A percentile compares a stretch with the other conserved stretches of the same genome.
These are phyloP conservation scores for Neosalanx taihuensis DNA, from an alignment of 2,797 vertebrate species.

Conservation along the genomic window DNA sequence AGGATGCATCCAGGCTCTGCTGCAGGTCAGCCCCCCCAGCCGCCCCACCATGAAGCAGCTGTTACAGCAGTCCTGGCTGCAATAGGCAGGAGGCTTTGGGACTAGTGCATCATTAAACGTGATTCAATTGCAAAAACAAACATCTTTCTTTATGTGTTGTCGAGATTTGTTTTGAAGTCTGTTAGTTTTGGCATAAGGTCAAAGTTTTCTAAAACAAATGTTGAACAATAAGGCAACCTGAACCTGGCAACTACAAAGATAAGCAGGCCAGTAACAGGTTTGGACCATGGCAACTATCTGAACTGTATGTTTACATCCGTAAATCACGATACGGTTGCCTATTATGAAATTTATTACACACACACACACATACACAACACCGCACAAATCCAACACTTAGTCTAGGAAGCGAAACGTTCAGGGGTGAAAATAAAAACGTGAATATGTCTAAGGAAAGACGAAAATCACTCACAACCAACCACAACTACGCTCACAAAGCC, in stretches of 20 bases:
- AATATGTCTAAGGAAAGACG: background rate
- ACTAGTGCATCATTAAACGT: slow-evolving; percentile 5
- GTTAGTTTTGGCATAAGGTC: background rate
- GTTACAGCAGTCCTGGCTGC: slow-evolving; percentile 70
- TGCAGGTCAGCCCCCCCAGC: slow-evolving; percentile 61
- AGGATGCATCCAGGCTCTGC: slow-evolving; percentile 66
- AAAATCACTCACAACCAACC: background rate
- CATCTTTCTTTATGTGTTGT: background rate
- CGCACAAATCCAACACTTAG: background rate
- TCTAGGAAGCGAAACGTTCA: background rate
- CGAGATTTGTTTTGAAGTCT: background rate
- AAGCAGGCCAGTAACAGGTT: background rate
- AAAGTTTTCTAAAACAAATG: background rate
- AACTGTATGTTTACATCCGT: background rate
- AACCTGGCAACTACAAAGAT: slow-evolving; percentile 8
- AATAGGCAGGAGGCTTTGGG: slow-evolving; percentile 27
- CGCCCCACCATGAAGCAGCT: slow-evolving; percentile 65
- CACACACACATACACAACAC: background rate
- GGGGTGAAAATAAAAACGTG: too few species aligned
- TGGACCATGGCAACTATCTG: slow-evolving; percentile 2
- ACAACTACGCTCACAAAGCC: slow-evolving; percentile 12
- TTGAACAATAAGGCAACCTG: background rate
- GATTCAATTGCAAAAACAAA: background rate
- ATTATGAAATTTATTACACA: too few species aligned
- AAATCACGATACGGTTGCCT: background rate